Evolutionary conservation across 2,888 invertebrate genomes (phyloP).

Genomic region (Imbricaverruca yamaguchii): DNA sequence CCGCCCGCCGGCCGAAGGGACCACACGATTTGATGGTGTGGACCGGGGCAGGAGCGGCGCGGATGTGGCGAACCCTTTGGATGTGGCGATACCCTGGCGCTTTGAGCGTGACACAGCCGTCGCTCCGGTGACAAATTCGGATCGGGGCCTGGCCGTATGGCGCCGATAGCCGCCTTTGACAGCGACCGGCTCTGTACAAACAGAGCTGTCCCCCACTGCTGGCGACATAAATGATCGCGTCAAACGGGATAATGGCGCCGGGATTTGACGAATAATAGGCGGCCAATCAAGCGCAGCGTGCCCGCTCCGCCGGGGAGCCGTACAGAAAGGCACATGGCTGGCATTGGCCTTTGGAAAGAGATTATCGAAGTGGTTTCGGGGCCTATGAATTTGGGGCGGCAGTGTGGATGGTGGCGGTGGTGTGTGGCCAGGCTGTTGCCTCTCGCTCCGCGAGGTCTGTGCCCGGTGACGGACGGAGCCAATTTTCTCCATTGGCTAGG

Average conservation of each 20-base stretch:
- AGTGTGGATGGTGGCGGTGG: neutral
- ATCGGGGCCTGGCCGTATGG: neutral
- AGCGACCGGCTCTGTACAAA: slow-evolving; percentile 9
- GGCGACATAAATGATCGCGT: slow-evolving; percentile 16
- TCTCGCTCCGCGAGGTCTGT: neutral
- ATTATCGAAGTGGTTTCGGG: slow-evolving; percentile 20
- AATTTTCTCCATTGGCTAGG: slow-evolving; percentile 17
- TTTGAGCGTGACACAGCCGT: neutral
- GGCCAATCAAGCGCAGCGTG: slow-evolving; percentile 17
- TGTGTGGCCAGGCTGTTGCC: neutral
- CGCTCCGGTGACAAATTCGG: slow-evolving; percentile 18
- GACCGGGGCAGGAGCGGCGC: neutral
- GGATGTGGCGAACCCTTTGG: slow-evolving; percentile 7
- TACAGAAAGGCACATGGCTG: slow-evolving; percentile 5
- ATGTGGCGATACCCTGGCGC: neutral
- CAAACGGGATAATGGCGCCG: slow-evolving; percentile 9
- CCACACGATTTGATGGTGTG: neutral
- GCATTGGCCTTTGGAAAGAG: slow-evolving; percentile 21
- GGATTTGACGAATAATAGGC: slow-evolving; percentile 18
- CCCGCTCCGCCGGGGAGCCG: neutral
- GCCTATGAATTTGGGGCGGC: slow-evolving; percentile 21
- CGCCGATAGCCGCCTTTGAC: slow-evolving; percentile 13
- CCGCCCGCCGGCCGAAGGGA: neutral
- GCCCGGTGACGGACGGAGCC: neutral
- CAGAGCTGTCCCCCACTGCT: slow-evolving; percentile 9